Percentiles rank a stretch among this genome's conserved stretches.
Evolutionary conservation across 2,888 invertebrate genomes (phyloP).

Genomic region (Drosophila nr. perissopoda): DNA sequence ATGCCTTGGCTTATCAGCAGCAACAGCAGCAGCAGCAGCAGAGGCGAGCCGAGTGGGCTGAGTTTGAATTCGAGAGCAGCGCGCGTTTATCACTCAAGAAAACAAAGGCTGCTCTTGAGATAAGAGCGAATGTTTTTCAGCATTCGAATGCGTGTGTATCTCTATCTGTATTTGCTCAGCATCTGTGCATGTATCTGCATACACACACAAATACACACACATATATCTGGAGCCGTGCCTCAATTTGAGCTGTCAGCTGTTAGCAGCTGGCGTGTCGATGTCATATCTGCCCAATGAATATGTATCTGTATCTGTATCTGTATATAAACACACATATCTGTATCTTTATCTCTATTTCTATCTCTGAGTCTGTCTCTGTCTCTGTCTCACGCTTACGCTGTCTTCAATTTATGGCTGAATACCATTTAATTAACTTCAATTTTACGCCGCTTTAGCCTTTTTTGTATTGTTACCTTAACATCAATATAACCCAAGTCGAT

Average conservation of each 20-base stretch:
- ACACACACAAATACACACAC: conserved; percentile 17
- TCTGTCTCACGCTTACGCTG: conserved; percentile 2
- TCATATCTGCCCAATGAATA: conserved; percentile 15
- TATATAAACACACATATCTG: neutral
- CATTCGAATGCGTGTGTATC: neutral
- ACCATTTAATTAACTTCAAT: conserved; percentile 74
- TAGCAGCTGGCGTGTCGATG: conserved; percentile 27
- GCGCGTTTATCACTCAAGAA: conserved; percentile 43
- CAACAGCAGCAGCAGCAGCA: neutral
- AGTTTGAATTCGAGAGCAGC: conserved; percentile 12
- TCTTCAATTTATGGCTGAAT: conserved; percentile 49
- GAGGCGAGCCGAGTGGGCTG: neutral
- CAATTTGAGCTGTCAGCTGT: conserved; percentile 28
- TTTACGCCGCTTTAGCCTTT: conserved; percentile 58
- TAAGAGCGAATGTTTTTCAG: conserved; percentile 32
- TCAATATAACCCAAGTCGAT: conserved; percentile 35
- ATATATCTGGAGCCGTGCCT: conserved; percentile 23
- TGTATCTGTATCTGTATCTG: conserved; percentile 7
- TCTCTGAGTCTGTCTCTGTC: conserved; percentile 3
- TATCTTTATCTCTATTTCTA: conserved; percentile 1
- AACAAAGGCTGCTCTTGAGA: conserved; percentile 45
- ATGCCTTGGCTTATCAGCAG: conserved; percentile 48
- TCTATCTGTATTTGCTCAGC: conserved; percentile 4
- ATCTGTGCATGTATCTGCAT: neutral
- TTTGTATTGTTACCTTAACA: conserved; percentile 65